Evolutionary conservation across 2,113 vertebrate genomes (phyloP).

Genomic region (Eptesicus fuscus): DNA sequence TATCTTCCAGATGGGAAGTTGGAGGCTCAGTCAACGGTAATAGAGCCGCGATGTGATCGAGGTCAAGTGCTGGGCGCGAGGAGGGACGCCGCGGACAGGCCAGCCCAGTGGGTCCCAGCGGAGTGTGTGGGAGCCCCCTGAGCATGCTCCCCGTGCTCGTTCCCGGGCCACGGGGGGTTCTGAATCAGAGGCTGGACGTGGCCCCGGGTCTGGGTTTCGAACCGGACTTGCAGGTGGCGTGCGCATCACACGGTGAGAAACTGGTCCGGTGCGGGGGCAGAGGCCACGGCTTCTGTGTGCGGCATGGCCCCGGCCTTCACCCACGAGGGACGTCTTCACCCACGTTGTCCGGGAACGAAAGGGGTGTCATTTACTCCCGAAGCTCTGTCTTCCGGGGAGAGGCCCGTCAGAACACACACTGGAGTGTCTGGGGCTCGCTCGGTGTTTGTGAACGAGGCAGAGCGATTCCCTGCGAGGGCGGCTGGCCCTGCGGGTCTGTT

Average conservation of each 20-base stretch:
- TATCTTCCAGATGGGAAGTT: not conserved
- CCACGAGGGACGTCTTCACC: not conserved
- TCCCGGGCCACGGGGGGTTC: not conserved
- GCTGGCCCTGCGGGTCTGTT: not conserved
- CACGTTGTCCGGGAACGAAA: not conserved
- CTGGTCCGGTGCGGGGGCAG: not conserved
- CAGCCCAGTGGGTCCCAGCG: not conserved
- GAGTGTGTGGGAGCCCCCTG: not conserved
- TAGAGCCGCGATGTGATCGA: not conserved
- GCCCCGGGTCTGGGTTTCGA: not conserved
- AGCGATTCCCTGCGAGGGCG: not conserved
- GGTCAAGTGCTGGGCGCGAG: not conserved
- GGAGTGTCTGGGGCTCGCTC: not conserved
- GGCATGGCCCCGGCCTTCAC: not conserved
- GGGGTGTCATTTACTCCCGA: not conserved
- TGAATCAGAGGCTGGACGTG: not conserved
- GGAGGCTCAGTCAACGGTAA: not conserved
- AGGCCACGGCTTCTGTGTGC: not conserved
- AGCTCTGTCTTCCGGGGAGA: not conserved
- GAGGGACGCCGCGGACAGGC: rapidly evolving
- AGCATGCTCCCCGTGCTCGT: not conserved
- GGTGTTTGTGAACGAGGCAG: not conserved
- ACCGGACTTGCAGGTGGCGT: not conserved
- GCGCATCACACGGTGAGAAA: not conserved
- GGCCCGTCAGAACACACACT: not conserved